phyloP scores from a whole-genome alignment of 2,113 vertebrate genomes.

The Pterophyllum scalare region DNA sequence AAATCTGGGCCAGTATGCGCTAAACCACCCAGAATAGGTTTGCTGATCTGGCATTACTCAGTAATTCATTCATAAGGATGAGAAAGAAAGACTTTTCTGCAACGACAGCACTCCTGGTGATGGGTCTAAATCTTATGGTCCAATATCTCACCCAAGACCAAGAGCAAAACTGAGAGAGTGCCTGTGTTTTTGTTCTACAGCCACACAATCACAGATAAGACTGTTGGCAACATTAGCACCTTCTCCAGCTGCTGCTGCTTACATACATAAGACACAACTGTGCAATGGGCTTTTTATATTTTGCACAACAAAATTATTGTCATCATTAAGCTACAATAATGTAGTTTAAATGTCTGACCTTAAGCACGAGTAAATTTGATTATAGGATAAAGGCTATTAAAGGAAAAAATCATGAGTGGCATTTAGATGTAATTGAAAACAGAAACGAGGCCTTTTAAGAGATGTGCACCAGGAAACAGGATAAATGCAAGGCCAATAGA shows the following conservation, averaged over 20 bases:
- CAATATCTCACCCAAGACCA: slow-evolving; percentile 1
- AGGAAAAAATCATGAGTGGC: slow-evolving; percentile 1
- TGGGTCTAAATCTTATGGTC: background rate
- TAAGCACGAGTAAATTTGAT: background rate
- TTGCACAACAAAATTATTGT: background rate
- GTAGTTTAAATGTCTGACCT: background rate
- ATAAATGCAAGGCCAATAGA: background rate
- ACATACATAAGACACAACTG: background rate
- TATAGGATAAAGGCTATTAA: background rate
- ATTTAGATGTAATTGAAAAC: slow-evolving; percentile 3
- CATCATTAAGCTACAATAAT: background rate
- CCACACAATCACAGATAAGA: background rate
- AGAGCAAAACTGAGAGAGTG: background rate
- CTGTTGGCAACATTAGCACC: background rate
- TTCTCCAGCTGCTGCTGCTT: background rate
- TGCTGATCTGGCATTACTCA: slow-evolving; percentile 58
- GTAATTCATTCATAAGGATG: slow-evolving; percentile 49
- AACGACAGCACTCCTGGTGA: slow-evolving; percentile 46
- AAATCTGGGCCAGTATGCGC: slow-evolving; percentile 53
- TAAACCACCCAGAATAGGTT: slow-evolving; percentile 48
- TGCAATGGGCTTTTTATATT: background rate
- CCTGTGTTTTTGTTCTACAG: background rate
- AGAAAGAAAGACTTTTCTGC: slow-evolving; percentile 52
- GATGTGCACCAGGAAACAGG: background rate
- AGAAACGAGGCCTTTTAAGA: background rate